Percentiles rank a stretch among this genome's conserved stretches.
phyloP scores from a whole-genome alignment of 1,140 invertebrate species.

The Eueides isabella region DNA sequence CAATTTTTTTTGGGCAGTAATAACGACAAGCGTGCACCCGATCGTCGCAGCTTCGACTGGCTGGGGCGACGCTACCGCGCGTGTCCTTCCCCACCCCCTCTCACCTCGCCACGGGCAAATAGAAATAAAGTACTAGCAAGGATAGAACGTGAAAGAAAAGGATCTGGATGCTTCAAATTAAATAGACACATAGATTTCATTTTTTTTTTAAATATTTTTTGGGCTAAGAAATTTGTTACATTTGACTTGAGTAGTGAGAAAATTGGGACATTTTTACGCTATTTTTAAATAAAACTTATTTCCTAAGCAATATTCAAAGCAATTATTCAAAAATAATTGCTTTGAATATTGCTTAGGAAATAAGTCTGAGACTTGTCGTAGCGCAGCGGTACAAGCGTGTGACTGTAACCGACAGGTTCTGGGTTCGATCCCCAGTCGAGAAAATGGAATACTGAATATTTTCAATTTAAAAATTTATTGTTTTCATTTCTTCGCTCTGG shows the following conservation, averaged over 20 bases:
- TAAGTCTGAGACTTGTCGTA: too few relatives aligned
- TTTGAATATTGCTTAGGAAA: too few relatives aligned
- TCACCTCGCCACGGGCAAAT: conserved; percentile 75
- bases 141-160: conserved; percentile 72
- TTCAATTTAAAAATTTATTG: too few relatives aligned
- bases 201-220: neutral
- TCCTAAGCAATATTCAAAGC: too few relatives aligned
- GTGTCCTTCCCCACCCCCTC: conserved; percentile 61
- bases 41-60: conserved; percentile 72
- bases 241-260: neutral
- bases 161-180: conserved; percentile 50
- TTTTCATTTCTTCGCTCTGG: too few relatives aligned
- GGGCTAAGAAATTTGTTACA: neutral
- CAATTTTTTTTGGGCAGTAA: conserved; percentile 48
- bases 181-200: neutral
- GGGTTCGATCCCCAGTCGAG: too few relatives aligned
- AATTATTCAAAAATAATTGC: too few relatives aligned
- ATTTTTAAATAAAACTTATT: neutral
- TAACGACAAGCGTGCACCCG: conserved; percentile 52
- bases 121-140: conserved; percentile 80
- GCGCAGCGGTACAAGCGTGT: too few relatives aligned
- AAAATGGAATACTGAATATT: too few relatives aligned
- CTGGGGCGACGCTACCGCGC: conserved; percentile 76
- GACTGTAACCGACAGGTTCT: too few relatives aligned
- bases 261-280: neutral